Base-by-base conservation (phyloP, 53 echinoderm and acorn worm genomes). In the Luidia sarsii region DNA sequence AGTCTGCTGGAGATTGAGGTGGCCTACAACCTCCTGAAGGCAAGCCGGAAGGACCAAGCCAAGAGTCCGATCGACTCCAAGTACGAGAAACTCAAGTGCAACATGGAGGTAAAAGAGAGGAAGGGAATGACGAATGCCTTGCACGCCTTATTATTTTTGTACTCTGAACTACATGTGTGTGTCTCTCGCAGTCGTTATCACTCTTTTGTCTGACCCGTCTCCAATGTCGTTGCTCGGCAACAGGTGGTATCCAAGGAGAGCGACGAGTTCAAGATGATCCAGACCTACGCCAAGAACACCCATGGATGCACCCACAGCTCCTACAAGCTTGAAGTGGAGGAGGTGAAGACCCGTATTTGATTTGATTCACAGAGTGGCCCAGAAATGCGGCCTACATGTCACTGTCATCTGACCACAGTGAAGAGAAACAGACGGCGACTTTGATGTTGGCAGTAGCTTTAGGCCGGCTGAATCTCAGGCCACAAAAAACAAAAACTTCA, bases 1-100 rank as follows among this genome's bases (percentile, higher is more conserved):
- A 93, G 71, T 60, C 87, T 96, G n/a, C 77, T 96, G 24, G 97
- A 96, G 81, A 93, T 96, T 50, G 97, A 96, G 84, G 89, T 96
- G 1, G 93, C 97, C 9, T 96, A 96, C 84, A 90, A 77, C 48
- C 74, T 96, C 50, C 70, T 96, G 61, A 96, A 96, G 51, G 37
- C 67, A 33, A 80, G 81, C 34, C 54, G 32, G 0, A 65, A 74
- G 36, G 88, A 86, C 14, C 35, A 18, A 0, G 75, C 64, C 2
- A 79, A 71, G 46, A 93, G 89, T 70, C 97, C 90, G 18, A 71
- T 96, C 33, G 97, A 96, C 70, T 75, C 61, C 21, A 88, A 96
- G 72, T 95, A 96, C 69, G 77, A 93, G 64, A 93, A 90, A 36
- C 93, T 96, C 48, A 93, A 96, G 49, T 96, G 97, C 37, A 34